These are phyloP conservation scores for Chelidonichthys spinosus DNA, from an alignment of 2,797 vertebrate species.

Conservation along the genomic window DNA sequence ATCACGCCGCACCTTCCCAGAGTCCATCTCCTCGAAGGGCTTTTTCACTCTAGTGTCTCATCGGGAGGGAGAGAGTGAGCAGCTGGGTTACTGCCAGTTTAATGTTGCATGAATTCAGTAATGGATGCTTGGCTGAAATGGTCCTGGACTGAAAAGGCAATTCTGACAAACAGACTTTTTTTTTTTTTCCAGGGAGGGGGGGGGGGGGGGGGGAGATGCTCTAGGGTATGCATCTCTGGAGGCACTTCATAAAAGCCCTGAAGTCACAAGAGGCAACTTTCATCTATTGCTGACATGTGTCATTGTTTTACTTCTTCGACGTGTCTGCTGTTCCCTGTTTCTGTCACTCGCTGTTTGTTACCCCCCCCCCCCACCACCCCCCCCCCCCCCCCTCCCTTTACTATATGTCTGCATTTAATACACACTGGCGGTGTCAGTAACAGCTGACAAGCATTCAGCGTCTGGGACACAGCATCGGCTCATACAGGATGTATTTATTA, in stretches of 20 bases:
- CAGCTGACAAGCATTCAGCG: slow-evolving; percentile 62
- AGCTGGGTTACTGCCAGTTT: slow-evolving; percentile 65
- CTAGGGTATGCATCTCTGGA: slow-evolving; percentile 1
- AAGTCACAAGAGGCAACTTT: slow-evolving; percentile 38
- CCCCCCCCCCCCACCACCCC: not conserved
- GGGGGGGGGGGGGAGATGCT: too few relatives aligned
- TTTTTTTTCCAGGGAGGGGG: not conserved
- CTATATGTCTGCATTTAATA: slow-evolving; percentile 52
- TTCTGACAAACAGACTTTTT: slow-evolving; percentile 57
- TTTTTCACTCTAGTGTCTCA: slow-evolving; percentile 34
- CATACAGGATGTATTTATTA: slow-evolving; percentile 40
- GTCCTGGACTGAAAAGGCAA: slow-evolving; percentile 34
- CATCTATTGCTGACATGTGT: slow-evolving; percentile 49
- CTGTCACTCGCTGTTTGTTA: slow-evolving; percentile 64
- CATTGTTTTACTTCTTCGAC: slow-evolving; percentile 38
- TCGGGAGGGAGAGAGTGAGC: slow-evolving; percentile 54
- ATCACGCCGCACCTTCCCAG: slow-evolving; percentile 50
- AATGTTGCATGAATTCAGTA: slow-evolving; percentile 69
- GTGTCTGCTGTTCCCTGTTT: slow-evolving; percentile 45
- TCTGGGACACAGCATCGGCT: slow-evolving; percentile 54
- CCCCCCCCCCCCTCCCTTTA: slow-evolving; percentile 30
- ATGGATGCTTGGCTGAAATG: slow-evolving; percentile 50
- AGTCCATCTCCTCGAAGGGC: slow-evolving; percentile 41
- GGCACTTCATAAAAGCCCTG: slow-evolving; percentile 51
- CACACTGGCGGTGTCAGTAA: slow-evolving; percentile 52